A percentile compares a stretch with the other conserved stretches of the same genome.
Conservation (phyloP, 1,140 invertebrate genomes). For the Achroia grisella region DNA sequence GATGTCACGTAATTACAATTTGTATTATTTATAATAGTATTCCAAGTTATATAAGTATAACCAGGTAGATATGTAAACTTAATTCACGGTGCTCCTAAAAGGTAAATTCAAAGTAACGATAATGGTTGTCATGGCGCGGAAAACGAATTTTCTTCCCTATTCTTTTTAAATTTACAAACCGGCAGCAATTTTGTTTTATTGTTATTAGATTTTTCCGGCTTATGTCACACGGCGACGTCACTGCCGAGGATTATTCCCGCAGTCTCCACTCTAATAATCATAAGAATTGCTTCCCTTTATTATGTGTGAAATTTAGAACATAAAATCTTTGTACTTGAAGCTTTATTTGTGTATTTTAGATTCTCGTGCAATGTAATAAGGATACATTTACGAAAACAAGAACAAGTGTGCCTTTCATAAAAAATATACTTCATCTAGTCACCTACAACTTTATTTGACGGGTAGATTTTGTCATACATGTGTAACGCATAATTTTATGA, state of each 20-base stretch:
- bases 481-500: slow-evolving; percentile 42
- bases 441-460: slow-evolving; percentile 29
- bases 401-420: slow-evolving; percentile 23
- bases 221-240: slow-evolving; percentile 65
- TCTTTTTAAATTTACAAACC: slow-evolving; percentile 69
- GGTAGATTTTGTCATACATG: slow-evolving; percentile 29
- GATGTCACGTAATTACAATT: too few relatives aligned
- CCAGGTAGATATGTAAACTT: slow-evolving; percentile 9
- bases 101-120: slow-evolving; percentile 65
- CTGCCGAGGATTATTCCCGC: slow-evolving; percentile 65
- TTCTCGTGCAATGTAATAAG: slow-evolving; percentile 17
- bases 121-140: slow-evolving; percentile 60
- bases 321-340: slow-evolving; percentile 38
- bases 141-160: slow-evolving; percentile 67
- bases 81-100: slow-evolving; percentile 37
- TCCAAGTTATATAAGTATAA: slow-evolving; percentile 18
- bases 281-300: slow-evolving; percentile 69
- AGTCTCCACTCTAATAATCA: slow-evolving; percentile 70
- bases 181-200: slow-evolving; percentile 71
- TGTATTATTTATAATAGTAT: too few relatives aligned
- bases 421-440: slow-evolving; percentile 28
- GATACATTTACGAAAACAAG: slow-evolving; percentile 20
- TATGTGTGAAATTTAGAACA: slow-evolving; percentile 68
- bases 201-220: slow-evolving; percentile 72
- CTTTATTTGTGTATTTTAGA: slow-evolving; percentile 13